Base-by-base conservation (phyloP, 2,797 vertebrate genomes). In the Gymnoscopelus microlampas region DNA sequence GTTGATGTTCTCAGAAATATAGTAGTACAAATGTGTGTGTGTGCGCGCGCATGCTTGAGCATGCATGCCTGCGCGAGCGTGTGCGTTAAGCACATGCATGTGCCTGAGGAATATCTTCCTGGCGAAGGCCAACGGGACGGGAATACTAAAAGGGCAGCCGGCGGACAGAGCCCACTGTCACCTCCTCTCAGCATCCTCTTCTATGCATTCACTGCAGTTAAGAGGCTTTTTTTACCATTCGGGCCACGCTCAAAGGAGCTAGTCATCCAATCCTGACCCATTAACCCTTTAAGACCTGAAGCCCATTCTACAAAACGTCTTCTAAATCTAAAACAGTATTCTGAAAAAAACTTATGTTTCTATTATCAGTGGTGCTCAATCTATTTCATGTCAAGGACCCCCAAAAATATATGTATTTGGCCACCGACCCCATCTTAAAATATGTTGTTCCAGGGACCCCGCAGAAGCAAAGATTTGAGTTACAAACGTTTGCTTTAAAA, bases 161-260 rank as follows among this genome's bases (percentile, higher is more conserved):
- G 60, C n/a, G 54, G 86, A 91, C 86, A 90, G 89, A 88, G 88
- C 76, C 79, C 84, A 87, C 87, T 88, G 90, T 91, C 84, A 79
- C 74, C 85, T 49, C 71, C 75, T 82, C 86, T 84, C 85, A 83
- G 83, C 79, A 83, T 86, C 79, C 88, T 92, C 92, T 92, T 44
- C 39, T 44, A 88, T 90, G 91, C 82, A 91, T 93, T 93, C 90
- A 90, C 86, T 80, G 68, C 19, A 70, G 89, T 84, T 88, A 89
- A 90, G 87, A 89, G 87, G 90, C 90, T 92, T 89, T 90, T 90
- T 92, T 91, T 87, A 72, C 83, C 88, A 90, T 92, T 92, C 89
- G 39, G 85, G 81, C 90, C 88, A 90, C 91, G 85, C 88, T 90
- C 89, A 92, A 93, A 91, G 90, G 82, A 89, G 82, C 85, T 88